phyloP scores from a whole-genome alignment of 1,140 invertebrate genomes.

The Pentalonia nigronervosa region DNA sequence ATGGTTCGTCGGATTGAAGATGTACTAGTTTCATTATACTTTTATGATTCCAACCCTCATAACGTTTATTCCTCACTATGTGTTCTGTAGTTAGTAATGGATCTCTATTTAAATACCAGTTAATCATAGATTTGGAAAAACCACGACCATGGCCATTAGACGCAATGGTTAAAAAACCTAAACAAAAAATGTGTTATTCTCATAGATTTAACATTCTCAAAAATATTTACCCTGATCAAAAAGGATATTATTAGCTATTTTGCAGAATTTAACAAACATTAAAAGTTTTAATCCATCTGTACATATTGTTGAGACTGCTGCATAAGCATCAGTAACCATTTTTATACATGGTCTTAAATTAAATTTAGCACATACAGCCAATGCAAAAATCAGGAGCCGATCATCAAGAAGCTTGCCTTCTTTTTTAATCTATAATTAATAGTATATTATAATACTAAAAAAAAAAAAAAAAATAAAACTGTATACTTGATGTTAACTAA shows the following conservation, averaged over 20 bases:
- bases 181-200: not conserved
- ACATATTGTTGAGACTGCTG: slow-evolving; percentile 30
- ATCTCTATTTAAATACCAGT: slow-evolving; percentile 48
- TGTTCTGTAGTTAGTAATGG: slow-evolving; percentile 30
- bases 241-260: not conserved
- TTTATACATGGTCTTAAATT: not conserved
- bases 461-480: not conserved
- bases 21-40: slow-evolving; percentile 40
- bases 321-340: slow-evolving; percentile 37
- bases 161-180: not conserved
- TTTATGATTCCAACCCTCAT: slow-evolving; percentile 32
- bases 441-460: not conserved
- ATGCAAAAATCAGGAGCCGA: slow-evolving; percentile 3
- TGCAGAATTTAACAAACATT: slow-evolving; percentile 42
- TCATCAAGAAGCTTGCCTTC: slow-evolving; percentile 42
- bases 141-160: not conserved
- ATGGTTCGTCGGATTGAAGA: slow-evolving; percentile 30
- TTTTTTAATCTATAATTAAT: slow-evolving; percentile 31
- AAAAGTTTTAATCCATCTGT: slow-evolving; percentile 40
- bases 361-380: slow-evolving; percentile 36
- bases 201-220: not conserved
- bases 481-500: not conserved
- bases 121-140: not conserved
- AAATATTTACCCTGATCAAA: slow-evolving; percentile 7
- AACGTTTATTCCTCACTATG: not conserved